Percentiles rank a stretch among this genome's conserved stretches.
Conservation (phyloP, 2,113 vertebrate species). For the Syngnathus typhle region DNA sequence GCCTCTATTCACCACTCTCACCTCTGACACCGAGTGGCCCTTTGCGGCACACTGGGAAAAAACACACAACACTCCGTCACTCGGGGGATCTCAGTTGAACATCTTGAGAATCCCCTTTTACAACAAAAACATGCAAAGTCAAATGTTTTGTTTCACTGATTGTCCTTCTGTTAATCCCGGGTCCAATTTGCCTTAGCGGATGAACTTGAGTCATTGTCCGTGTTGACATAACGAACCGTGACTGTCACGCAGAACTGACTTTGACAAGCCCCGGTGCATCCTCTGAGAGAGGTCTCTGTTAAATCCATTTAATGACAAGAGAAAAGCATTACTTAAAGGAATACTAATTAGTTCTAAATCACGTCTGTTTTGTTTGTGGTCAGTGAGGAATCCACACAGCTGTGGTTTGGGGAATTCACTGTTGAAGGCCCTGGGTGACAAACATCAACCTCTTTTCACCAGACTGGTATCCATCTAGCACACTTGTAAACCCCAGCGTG, state of each 20-base stretch:
- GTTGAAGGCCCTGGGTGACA: slow-evolving; percentile 8
- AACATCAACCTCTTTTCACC: not conserved
- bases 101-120: not conserved
- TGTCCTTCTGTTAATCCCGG: not conserved
- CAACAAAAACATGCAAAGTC: not conserved
- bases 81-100: slow-evolving; percentile 15
- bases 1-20: slow-evolving; percentile 59
- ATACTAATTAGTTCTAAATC: slow-evolving; percentile 52
- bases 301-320: slow-evolving; percentile 49
- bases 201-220: slow-evolving; percentile 2
- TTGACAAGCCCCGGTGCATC: slow-evolving; percentile 14
- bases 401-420: slow-evolving; percentile 33
- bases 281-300: slow-evolving; percentile 27
- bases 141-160: not conserved
- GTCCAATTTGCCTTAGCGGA: not conserved
- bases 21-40: slow-evolving; percentile 61
- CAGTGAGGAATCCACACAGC: slow-evolving; percentile 44
- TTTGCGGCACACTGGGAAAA: slow-evolving; percentile 51
- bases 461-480: not conserved
- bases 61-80: slow-evolving; percentile 46
- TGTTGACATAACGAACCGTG: slow-evolving; percentile 10
- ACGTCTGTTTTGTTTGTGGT: slow-evolving; percentile 23
- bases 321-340: slow-evolving; percentile 36
- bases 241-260: slow-evolving; percentile 28
- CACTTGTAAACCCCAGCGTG: not conserved